Evolutionary conservation across 2,888 invertebrate genomes (phyloP).

Genomic region (Melinopterus prodromus): DNA sequence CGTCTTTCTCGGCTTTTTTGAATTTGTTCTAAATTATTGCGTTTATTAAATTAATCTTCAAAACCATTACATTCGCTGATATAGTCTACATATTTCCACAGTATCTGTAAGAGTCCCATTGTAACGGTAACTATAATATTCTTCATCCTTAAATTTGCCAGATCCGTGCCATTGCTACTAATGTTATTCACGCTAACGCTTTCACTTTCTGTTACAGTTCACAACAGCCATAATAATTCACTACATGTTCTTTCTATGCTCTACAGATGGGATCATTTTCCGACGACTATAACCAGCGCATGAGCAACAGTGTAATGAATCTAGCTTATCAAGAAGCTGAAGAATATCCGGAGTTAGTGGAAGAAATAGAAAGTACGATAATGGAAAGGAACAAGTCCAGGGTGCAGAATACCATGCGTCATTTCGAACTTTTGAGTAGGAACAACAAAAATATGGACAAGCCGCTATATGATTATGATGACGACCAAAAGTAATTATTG

Average conservation of each 20-base stretch:
- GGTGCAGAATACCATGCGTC: constrained; percentile 54
- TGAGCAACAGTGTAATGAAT: constrained; percentile 44
- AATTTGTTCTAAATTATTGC: not conserved
- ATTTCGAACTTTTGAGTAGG: constrained; percentile 54
- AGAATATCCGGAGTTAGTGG: constrained; percentile 54
- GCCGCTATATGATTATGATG: constrained; percentile 48
- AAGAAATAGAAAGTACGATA: constrained; percentile 56
- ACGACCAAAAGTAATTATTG: constrained; percentile 12
- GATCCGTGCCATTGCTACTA: not conserved
- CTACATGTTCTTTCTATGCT: not conserved
- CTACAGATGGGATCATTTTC: constrained; percentile 21
- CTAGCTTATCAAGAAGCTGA: constrained; percentile 56
- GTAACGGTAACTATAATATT: not conserved
- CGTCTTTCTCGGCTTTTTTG: not conserved
- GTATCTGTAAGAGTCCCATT: not conserved
- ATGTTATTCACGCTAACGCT: not conserved
- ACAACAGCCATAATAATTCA: not conserved
- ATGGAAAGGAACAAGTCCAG: constrained; percentile 53
- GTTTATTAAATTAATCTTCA: not conserved
- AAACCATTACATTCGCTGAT: not conserved
- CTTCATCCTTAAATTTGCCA: not conserved
- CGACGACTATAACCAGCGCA: constrained; percentile 15
- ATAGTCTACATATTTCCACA: not conserved
- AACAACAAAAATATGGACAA: constrained; percentile 55
- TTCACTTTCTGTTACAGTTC: not conserved